A percentile compares a stretch with the other conserved stretches of the same genome.
These are phyloP conservation scores for Ispidina picta DNA, from an alignment of 2,797 vertebrate species.

Conservation along the genomic window DNA sequence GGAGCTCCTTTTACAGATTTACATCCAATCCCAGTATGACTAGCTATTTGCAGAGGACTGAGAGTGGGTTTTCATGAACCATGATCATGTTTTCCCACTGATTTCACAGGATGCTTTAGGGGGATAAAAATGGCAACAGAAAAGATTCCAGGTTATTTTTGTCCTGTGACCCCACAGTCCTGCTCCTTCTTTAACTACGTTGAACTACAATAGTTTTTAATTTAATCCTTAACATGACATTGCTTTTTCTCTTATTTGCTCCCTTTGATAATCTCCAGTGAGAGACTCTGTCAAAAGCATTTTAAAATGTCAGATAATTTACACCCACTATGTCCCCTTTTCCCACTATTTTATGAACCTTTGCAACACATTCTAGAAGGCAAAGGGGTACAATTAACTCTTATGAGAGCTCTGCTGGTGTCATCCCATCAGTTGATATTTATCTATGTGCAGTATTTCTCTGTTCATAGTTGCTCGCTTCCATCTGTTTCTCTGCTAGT, in stretches of 20 bases:
- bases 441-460: neutral
- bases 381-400: neutral
- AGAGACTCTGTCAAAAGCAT: constrained; percentile 21
- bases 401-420: neutral
- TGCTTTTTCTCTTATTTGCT: constrained; percentile 38
- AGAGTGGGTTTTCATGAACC: neutral
- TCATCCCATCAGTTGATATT: constrained; percentile 29
- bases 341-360: constrained; percentile 28
- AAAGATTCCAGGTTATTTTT: neutral
- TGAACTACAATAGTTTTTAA: neutral
- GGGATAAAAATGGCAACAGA: neutral
- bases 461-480: neutral
- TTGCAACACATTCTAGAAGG: constrained; percentile 1
- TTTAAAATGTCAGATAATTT: constrained; percentile 51
- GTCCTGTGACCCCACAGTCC: neutral
- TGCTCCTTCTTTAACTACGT: neutral
- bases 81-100: neutral
- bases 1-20: constrained; percentile 61
- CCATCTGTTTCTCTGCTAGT: constrained; percentile 8
- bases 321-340: constrained; percentile 19
- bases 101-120: neutral
- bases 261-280: constrained; percentile 26
- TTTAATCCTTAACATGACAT: constrained; percentile 10
- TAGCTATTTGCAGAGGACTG: constrained; percentile 7
- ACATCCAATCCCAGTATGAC: constrained; percentile 42